phyloP scores from a whole-genome alignment of 2,113 vertebrate genomes.

The Parus major region DNA sequence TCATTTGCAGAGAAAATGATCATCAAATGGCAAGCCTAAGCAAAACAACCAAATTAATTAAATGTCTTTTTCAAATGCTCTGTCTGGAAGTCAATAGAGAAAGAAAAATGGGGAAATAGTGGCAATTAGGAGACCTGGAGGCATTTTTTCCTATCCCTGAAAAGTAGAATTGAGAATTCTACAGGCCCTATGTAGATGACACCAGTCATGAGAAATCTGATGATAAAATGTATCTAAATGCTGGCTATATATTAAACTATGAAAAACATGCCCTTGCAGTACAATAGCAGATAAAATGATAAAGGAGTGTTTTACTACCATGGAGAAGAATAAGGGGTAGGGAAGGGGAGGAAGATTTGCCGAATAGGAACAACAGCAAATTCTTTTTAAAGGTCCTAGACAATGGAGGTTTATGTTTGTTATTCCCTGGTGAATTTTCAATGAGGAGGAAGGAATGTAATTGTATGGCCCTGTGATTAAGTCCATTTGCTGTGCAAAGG shows the following conservation, averaged over 20 bases:
- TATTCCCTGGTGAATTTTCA: constrained; percentile 35
- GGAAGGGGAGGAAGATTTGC: not conserved
- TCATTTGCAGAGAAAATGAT: not conserved
- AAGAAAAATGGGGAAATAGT: not conserved
- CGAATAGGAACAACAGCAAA: not conserved
- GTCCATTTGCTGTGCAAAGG: constrained; percentile 34
- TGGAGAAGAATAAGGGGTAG: not conserved
- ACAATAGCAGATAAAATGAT: not conserved
- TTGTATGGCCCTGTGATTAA: constrained; percentile 32
- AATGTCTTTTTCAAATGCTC: not conserved
- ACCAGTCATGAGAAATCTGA: not conserved
- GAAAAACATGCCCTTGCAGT: not conserved
- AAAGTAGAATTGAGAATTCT: not conserved
- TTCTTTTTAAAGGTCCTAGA: constrained; percentile 7
- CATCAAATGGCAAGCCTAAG: not conserved
- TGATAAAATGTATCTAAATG: not conserved
- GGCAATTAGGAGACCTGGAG: not conserved
- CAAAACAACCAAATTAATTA: not conserved
- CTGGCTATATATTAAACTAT: not conserved
- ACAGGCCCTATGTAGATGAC: not conserved
- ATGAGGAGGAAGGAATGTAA: constrained; percentile 44
- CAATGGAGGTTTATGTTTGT: constrained; percentile 46
- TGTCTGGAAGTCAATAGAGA: not conserved
- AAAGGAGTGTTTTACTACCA: not conserved
- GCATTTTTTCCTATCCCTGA: not conserved